These are phyloP conservation scores for Scomber colias DNA, from an alignment of 2,113 vertebrate species.

Conservation along the genomic window DNA sequence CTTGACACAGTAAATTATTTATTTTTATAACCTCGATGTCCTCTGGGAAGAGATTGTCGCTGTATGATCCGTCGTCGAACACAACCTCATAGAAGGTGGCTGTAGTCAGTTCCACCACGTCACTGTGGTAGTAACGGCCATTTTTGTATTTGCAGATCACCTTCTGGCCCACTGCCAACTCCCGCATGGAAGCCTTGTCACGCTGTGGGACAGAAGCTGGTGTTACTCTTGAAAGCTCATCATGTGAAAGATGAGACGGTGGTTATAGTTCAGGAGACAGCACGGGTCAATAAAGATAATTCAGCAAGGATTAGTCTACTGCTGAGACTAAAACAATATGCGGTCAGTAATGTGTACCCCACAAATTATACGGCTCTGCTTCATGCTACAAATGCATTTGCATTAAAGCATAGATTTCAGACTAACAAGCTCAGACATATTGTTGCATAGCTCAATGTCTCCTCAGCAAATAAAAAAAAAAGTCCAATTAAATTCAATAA, in stretches of 20 bases:
- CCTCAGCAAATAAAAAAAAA: not conserved
- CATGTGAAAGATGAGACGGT: not conserved
- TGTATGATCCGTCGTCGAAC: conserved; percentile 98
- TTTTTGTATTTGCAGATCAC: conserved; percentile 98
- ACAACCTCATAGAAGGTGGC: conserved; percentile 98
- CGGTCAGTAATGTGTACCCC: not conserved
- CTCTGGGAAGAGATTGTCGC: conserved; percentile 97
- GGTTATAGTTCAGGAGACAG: not conserved
- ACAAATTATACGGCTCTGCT: not conserved
- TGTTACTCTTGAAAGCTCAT: not conserved
- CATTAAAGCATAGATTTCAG: not conserved
- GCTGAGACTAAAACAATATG: not conserved
- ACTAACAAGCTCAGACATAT: not conserved
- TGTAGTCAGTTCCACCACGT: conserved; percentile 92
- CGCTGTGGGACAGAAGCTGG: conserved; percentile 78
- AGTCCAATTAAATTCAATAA: not conserved
- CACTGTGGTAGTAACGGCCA: conserved; percentile 95
- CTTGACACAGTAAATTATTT: not conserved
- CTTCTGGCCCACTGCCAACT: conserved; percentile 90
- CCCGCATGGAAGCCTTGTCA: conserved; percentile 86
- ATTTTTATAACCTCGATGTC: conserved; percentile 91
- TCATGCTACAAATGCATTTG: not conserved
- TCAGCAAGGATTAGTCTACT: not conserved
- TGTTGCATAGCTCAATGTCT: not conserved
- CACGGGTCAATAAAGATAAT: not conserved